phyloP scores from a whole-genome alignment of 2,888 invertebrate genomes.

The Trissoscelio sp. region DNA sequence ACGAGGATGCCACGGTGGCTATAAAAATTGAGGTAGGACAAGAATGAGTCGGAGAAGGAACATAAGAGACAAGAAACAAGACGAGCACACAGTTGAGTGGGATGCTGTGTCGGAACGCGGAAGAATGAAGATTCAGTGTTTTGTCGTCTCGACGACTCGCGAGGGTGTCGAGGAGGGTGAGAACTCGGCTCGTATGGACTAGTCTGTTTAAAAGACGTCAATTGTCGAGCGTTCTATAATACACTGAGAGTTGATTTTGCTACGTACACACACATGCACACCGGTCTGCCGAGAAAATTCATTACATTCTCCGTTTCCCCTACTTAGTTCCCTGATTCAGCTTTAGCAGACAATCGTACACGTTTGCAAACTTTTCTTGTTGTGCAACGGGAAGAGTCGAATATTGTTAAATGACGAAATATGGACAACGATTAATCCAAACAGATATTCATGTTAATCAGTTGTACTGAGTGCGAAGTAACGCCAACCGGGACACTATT shows the following conservation, averaged over 20 bases:
- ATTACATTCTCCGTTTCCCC: constrained; percentile 69
- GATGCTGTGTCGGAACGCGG: constrained; percentile 76
- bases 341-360: constrained; percentile 50
- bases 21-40: constrained; percentile 70
- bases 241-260: constrained; percentile 79
- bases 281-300: constrained; percentile 71
- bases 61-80: constrained; percentile 71
- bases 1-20: constrained; percentile 65
- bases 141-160: constrained; percentile 77
- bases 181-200: constrained; percentile 78
- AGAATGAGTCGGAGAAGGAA: constrained; percentile 66
- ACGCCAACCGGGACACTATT: constrained; percentile 21
- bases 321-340: constrained; percentile 42
- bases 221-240: constrained; percentile 80
- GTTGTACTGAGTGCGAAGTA: constrained; percentile 20
- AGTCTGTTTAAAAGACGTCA: constrained; percentile 82
- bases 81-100: constrained; percentile 69
- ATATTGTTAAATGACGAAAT: constrained; percentile 45
- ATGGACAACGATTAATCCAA: constrained; percentile 37
- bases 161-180: constrained; percentile 74
- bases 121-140: constrained; percentile 83
- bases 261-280: constrained; percentile 56
- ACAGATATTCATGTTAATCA: constrained; percentile 50
- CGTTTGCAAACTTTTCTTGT: constrained; percentile 43
- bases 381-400: constrained; percentile 34